phyloP scores from a whole-genome alignment of 2,888 invertebrate species.

The Pinctada fucata region DNA sequence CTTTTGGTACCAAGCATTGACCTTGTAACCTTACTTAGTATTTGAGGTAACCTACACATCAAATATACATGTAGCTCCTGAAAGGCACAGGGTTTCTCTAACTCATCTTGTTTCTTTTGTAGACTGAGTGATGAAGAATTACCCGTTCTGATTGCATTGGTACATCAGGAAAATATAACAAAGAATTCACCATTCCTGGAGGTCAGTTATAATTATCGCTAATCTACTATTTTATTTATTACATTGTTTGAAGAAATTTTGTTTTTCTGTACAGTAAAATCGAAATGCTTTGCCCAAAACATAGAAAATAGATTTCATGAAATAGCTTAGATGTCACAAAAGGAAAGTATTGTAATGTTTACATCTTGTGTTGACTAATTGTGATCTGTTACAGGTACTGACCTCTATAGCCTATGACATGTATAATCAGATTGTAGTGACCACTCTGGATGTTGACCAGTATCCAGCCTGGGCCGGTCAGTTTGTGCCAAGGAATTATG shows the following conservation, averaged over 20 bases:
- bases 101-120: no score
- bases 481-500: constrained; percentile 63
- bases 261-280: no score
- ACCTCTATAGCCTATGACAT: constrained; percentile 56
- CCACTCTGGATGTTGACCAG: constrained; percentile 62
- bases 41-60: neutral
- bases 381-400: constrained; percentile 50
- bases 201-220: constrained; percentile 51
- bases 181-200: constrained; percentile 49
- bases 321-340: no score
- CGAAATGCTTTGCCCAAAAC: no score
- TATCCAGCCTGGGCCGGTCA: constrained; percentile 65
- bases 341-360: neutral
- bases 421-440: constrained; percentile 63
- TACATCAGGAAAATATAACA: constrained; percentile 58
- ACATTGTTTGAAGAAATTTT: no score
- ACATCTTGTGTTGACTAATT: neutral
- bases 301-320: no score
- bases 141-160: constrained; percentile 64
- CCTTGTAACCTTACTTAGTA: neutral
- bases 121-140: constrained; percentile 57
- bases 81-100: no score
- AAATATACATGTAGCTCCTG: no score
- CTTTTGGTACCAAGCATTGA: no score
- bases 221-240: neutral